phyloP scores from a whole-genome alignment of 1,140 invertebrate genomes.

The Diorhabda sublineata region DNA sequence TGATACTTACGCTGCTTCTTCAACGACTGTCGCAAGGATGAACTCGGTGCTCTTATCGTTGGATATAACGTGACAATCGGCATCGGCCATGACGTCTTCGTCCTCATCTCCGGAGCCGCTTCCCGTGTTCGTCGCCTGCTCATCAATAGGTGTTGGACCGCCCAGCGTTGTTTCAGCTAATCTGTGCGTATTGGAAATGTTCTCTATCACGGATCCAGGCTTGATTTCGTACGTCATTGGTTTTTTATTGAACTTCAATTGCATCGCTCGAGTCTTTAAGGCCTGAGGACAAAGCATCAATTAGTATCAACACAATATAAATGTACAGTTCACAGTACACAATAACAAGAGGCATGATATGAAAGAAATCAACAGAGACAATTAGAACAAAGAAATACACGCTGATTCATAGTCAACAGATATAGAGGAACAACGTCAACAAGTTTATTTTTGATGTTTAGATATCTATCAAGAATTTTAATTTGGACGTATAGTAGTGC shows the following conservation, averaged over 20 bases:
- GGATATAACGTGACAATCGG: conserved; percentile 78
- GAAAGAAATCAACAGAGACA: too few relatives aligned
- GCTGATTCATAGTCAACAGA: too few relatives aligned
- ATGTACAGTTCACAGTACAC: too few relatives aligned
- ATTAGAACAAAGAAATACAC: too few relatives aligned
- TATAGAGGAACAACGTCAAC: too few relatives aligned
- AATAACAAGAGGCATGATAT: too few relatives aligned
- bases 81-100: conserved; percentile 58
- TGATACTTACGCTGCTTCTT: conserved; percentile 62
- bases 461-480: too few relatives aligned
- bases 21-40: conserved; percentile 77
- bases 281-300: conserved; percentile 51
- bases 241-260: conserved; percentile 70
- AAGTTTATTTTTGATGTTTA: too few relatives aligned
- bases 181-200: conserved; percentile 74
- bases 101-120: conserved; percentile 86
- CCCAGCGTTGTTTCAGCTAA: conserved; percentile 78
- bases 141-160: conserved; percentile 59
- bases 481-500: too few relatives aligned
- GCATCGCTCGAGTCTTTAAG: conserved; percentile 77
- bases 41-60: conserved; percentile 88
- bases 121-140: conserved; percentile 82
- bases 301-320: background rate
- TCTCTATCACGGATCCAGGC: conserved; percentile 82
- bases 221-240: conserved; percentile 67